phyloP scores from a whole-genome alignment of 2,888 invertebrate genomes.

The Pterostichus madidus region DNA sequence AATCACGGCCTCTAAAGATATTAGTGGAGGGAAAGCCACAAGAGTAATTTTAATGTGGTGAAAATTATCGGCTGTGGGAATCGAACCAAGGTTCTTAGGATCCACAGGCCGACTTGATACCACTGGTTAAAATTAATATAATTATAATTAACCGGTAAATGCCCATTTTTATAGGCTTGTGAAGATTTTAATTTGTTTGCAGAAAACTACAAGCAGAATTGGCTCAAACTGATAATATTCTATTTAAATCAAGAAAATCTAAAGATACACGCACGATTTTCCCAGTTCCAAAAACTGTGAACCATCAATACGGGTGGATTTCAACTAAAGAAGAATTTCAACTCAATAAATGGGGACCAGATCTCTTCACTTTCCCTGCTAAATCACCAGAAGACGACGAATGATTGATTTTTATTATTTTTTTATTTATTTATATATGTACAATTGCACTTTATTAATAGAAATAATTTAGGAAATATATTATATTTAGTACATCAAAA shows the following conservation, averaged over 20 bases:
- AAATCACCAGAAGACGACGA: slow-evolving; percentile 1
- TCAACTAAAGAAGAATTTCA: slow-evolving; percentile 14
- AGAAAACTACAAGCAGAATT: neutral
- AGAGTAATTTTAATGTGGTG: no score
- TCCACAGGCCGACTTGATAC: no score
- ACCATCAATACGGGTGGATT: slow-evolving; percentile 28
- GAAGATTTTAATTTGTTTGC: no score
- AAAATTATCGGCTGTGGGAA: no score
- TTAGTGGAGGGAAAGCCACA: no score
- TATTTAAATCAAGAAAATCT: neutral
- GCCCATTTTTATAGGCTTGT: no score
- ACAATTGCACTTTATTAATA: neutral
- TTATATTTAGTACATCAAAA: no score
- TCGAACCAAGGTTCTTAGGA: no score
- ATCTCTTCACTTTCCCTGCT: neutral
- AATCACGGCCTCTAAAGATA: no score
- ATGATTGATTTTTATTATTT: slow-evolving; percentile 7
- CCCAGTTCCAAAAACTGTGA: slow-evolving; percentile 12
- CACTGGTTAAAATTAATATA: no score
- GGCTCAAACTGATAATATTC: neutral
- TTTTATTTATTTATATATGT: neutral
- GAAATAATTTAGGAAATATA: neutral
- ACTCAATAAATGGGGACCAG: slow-evolving; percentile 19
- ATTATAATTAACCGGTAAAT: no score
- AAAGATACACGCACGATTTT: neutral